These are phyloP conservation scores for Neomonachus schauinslandi DNA, from an alignment of 2,113 vertebrate species.

Conservation along the genomic window DNA sequence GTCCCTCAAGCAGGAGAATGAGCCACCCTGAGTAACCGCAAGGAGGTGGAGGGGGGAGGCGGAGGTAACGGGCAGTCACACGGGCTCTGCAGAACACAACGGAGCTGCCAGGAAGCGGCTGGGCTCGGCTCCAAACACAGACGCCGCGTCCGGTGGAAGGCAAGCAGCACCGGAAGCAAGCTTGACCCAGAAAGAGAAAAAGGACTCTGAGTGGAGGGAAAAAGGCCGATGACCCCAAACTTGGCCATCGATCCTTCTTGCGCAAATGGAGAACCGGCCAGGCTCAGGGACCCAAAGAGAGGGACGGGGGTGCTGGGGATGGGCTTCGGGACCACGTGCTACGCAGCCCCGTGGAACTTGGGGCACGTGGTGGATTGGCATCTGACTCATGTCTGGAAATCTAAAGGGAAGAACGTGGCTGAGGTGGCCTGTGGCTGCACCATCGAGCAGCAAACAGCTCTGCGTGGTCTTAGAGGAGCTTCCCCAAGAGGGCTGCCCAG, in stretches of 20 bases:
- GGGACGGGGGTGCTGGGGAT: background rate
- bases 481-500: background rate
- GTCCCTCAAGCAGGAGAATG: background rate
- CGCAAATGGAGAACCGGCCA: background rate
- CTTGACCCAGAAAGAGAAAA: slow-evolving; percentile 39
- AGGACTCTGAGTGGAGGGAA: background rate
- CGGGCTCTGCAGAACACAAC: background rate
- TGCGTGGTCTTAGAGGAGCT: background rate
- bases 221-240: slow-evolving; percentile 51
- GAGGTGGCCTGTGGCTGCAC: fast-evolving
- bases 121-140: slow-evolving; percentile 54
- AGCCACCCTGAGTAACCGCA: background rate
- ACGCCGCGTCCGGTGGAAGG: background rate
- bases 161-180: background rate
- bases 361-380: background rate
- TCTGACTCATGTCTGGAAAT: background rate
- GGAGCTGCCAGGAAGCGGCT: slow-evolving; percentile 19
- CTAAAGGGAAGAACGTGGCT: background rate
- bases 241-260: background rate
- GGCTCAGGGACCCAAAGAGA: background rate
- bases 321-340: background rate
- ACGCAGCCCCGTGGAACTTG: fast-evolving
- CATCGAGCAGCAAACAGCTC: background rate
- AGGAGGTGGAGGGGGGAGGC: background rate
- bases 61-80: background rate